Conservation (phyloP, 2,888 invertebrate species). For the Polymixis lichenea region DNA sequence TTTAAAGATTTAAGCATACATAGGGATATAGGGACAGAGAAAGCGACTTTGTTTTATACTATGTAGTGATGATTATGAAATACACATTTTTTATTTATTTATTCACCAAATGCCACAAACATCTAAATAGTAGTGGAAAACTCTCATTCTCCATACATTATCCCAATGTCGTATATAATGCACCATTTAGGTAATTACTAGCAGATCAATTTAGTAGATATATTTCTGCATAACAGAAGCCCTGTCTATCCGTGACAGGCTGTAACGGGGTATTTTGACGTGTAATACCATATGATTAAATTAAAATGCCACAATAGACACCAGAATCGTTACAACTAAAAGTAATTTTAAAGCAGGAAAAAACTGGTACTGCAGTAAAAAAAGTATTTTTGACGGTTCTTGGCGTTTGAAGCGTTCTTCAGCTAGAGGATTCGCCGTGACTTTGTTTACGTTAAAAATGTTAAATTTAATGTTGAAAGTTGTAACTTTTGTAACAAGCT, state of each 20-base stretch:
- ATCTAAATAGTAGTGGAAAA: too few relatives aligned
- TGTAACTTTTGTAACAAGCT: too few relatives aligned
- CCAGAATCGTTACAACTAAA: slow-evolving; percentile 11
- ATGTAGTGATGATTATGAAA: too few relatives aligned
- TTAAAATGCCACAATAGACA: slow-evolving; percentile 40
- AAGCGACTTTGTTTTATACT: too few relatives aligned
- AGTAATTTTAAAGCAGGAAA: slow-evolving; percentile 17
- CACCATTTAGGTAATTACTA: slow-evolving; percentile 24
- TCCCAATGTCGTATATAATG: background rate
- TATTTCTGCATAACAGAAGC: slow-evolving; percentile 37
- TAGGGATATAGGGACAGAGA: too few relatives aligned
- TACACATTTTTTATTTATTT: too few relatives aligned
- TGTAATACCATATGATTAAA: slow-evolving; percentile 38
- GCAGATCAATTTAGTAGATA: slow-evolving; percentile 49
- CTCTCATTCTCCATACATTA: too few relatives aligned
- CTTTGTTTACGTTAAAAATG: slow-evolving; percentile 14
- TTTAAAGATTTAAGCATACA: too few relatives aligned
- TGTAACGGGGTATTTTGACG: slow-evolving; percentile 9
- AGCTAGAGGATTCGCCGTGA: background rate
- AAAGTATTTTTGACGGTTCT: slow-evolving; percentile 3
- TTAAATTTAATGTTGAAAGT: background rate
- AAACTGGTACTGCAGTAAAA: slow-evolving; percentile 25
- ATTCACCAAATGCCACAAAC: too few relatives aligned
- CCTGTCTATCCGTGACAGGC: slow-evolving; percentile 11
- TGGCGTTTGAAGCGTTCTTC: slow-evolving; percentile 4